Base-by-base conservation (phyloP, 1,140 invertebrate species). In the Tetragonula clypearis region DNA sequence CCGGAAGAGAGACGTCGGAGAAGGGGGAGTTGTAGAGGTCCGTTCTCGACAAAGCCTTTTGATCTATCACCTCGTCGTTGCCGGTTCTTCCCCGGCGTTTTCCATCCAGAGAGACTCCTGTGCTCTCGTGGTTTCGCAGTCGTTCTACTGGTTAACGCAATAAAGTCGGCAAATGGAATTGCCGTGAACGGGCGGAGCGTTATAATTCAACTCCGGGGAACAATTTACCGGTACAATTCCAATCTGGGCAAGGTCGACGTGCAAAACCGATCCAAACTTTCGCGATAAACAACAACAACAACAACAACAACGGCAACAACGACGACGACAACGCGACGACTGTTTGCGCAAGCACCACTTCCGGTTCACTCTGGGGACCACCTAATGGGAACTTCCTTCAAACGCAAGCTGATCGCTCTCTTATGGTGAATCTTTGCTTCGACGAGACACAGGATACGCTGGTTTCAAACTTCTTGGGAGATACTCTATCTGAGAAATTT, bases 111-210 rank as follows among this genome's bases (percentile, higher is more conserved):
- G 35, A 74, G 79, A 68, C 72, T 68, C 72, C 65, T 49, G 41
- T 49, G 41, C 41, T 49, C 79, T 69, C 82, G 74, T 21, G 82
- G 68, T 80, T 68, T 72, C 55, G 69, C 62, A 76, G 66, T 69
- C 79, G 79, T 86, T 71, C 73, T 60, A 68, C 65, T 68, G 72
- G 88, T 89, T 88, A 88, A 90, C 81, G 87, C 85, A 85, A 91
- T 89, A 91, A 91, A 87, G 86, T 75, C 74, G 35, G 84, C 82
- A 90, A 92, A 88, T 87, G 86, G 84, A 91, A 92, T 91, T 92
- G 88, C 79, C 88, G 78, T 81, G 78, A 89, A 84, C 85, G 90
- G 77, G 79, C 84, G 77, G 75, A 85, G 79, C 74, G 85, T 87
- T 87, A 88, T 91, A 91, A 91, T 91, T 91, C 86, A 88, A 90